phyloP scores from a whole-genome alignment of 2,888 invertebrate genomes.

The Eilema caniola region DNA sequence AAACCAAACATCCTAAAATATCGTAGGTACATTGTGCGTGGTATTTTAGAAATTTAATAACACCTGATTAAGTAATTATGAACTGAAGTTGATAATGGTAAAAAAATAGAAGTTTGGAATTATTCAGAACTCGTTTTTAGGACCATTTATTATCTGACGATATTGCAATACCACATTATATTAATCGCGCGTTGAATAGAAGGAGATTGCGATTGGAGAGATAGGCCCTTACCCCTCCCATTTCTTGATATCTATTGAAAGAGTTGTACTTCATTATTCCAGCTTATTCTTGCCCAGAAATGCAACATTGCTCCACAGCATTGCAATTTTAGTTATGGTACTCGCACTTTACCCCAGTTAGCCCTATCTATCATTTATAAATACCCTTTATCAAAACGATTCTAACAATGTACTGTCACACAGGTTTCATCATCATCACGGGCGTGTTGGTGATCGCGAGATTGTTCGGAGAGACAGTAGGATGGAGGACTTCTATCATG shows the following conservation, averaged over 20 bases:
- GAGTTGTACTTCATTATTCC: not conserved
- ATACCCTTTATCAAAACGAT: not conserved
- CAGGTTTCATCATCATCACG: constrained; percentile 89
- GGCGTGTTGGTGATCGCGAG: constrained; percentile 87
- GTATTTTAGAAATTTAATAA: not conserved
- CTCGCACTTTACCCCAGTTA: too few relatives aligned
- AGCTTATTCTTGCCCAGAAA: too few relatives aligned
- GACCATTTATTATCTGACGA: not conserved
- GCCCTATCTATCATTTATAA: too few relatives aligned
- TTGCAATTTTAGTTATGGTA: not conserved
- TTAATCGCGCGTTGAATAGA: not conserved
- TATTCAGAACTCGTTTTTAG: not conserved
- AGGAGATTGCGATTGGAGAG: not conserved
- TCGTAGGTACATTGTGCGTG: not conserved
- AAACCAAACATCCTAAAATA: not conserved
- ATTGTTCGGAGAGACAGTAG: constrained; percentile 87
- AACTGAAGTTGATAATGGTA: not conserved
- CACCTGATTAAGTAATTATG: not conserved
- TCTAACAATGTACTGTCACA: constrained; percentile 17
- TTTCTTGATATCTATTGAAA: not conserved
- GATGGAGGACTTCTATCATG: constrained; percentile 88
- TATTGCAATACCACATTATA: not conserved
- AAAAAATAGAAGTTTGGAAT: not conserved
- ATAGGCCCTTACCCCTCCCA: not conserved
- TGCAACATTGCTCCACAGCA: too few relatives aligned